A percentile compares a stretch with the other conserved stretches of the same genome.
Evolutionary conservation across 2,888 invertebrate species (phyloP).

Genomic region (Gibbula magus): DNA sequence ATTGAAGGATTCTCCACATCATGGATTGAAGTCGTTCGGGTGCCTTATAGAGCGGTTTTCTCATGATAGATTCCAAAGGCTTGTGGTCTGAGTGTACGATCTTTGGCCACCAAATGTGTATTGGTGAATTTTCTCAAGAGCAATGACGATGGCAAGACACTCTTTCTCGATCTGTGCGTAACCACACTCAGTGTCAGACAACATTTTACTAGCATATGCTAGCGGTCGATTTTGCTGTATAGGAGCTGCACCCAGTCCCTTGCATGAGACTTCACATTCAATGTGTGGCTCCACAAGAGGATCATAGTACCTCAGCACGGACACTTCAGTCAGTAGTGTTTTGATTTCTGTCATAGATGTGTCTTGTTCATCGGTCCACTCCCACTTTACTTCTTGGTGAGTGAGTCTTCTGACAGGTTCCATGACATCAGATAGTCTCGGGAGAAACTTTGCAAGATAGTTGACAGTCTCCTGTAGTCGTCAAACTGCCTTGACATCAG

Average conservation of each 20-base stretch:
- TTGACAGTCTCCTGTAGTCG: background rate
- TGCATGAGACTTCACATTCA: too few relatives aligned
- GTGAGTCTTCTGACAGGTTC: slow-evolving; percentile 30
- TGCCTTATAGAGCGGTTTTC: slow-evolving; percentile 39
- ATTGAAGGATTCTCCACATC: slow-evolving; percentile 41
- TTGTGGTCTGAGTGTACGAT: slow-evolving; percentile 47
- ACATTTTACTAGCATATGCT: slow-evolving; percentile 42
- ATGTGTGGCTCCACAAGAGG: background rate
- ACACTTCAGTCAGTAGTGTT: slow-evolving; percentile 25
- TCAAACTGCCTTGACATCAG: background rate
- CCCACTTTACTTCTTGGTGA: slow-evolving; percentile 24
- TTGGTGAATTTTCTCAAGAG: slow-evolving; percentile 41
- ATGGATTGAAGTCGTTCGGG: slow-evolving; percentile 48
- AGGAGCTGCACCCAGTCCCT: slow-evolving; percentile 46
- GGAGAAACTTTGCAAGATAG: background rate
- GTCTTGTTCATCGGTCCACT: slow-evolving; percentile 36
- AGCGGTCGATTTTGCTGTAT: slow-evolving; percentile 44
- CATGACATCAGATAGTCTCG: slow-evolving; percentile 14
- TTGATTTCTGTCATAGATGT: slow-evolving; percentile 34
- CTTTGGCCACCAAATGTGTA: slow-evolving; percentile 43
- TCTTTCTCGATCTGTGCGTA: slow-evolving; percentile 60
- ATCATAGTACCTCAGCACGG: slow-evolving; percentile 36
- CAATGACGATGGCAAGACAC: slow-evolving; percentile 43
- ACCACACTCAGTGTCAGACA: slow-evolving; percentile 42
- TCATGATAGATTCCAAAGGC: slow-evolving; percentile 42